phyloP scores from a whole-genome alignment of 2,113 vertebrate genomes.

The Sprattus sprattus region DNA sequence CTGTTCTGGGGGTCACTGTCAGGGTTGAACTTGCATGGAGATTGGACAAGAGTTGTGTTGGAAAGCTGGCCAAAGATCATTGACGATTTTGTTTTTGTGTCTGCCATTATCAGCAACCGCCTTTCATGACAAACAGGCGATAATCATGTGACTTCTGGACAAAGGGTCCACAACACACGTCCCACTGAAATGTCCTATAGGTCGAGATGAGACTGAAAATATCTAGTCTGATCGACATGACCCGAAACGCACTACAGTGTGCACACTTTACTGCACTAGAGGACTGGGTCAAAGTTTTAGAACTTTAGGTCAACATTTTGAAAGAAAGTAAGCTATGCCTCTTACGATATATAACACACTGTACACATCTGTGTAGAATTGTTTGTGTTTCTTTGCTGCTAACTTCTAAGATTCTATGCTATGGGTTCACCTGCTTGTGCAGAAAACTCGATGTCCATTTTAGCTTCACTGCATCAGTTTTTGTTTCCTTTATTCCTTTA shows the following conservation, averaged over 20 bases:
- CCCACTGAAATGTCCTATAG: neutral
- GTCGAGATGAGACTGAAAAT: neutral
- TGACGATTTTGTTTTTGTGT: neutral
- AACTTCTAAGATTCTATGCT: neutral
- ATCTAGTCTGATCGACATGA: neutral
- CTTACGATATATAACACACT: neutral
- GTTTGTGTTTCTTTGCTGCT: neutral
- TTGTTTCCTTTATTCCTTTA: conserved; percentile 2
- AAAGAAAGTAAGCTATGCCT: neutral
- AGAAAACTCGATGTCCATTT: neutral
- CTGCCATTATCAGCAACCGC: neutral
- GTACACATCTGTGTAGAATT: neutral
- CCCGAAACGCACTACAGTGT: neutral
- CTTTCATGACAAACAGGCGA: neutral
- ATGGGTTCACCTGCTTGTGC: neutral
- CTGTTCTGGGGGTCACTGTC: neutral
- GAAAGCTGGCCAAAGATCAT: neutral
- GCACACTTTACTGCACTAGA: neutral
- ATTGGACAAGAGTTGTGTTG: neutral
- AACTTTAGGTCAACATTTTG: neutral
- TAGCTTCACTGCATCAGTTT: neutral
- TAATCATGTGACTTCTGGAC: neutral
- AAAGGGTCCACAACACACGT: neutral
- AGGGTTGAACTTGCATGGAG: neutral
- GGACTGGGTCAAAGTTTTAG: neutral